These are phyloP conservation scores for Andrena haemorrhoa DNA, from an alignment of 2,888 invertebrate genomes.

Conservation along the genomic window DNA sequence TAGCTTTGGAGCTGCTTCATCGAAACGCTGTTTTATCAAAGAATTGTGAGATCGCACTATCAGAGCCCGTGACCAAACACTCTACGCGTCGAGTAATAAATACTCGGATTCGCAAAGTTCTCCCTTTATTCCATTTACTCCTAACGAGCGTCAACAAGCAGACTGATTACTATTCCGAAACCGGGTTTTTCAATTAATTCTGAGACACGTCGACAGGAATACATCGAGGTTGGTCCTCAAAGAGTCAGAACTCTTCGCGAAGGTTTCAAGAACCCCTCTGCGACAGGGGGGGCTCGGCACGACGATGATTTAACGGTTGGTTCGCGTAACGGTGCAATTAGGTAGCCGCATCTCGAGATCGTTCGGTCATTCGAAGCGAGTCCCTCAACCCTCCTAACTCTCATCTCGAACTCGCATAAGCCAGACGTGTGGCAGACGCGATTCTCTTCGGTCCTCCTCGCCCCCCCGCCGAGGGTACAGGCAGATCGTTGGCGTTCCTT, in stretches of 20 bases:
- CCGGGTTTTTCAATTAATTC: no score
- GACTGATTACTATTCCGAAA: no score
- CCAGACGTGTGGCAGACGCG: constrained; percentile 67
- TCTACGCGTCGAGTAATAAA: no score
- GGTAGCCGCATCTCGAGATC: constrained; percentile 46
- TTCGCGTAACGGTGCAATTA: constrained; percentile 63
- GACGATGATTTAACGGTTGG: constrained; percentile 62
- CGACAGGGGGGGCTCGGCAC: not conserved
- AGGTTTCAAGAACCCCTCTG: not conserved
- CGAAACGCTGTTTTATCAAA: no score
- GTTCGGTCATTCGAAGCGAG: constrained; percentile 37
- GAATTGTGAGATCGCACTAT: no score
- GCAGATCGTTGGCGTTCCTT: constrained; percentile 1
- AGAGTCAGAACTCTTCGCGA: not conserved
- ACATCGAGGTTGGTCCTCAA: not conserved
- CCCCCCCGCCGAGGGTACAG: constrained; percentile 17
- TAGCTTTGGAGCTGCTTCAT: not conserved
- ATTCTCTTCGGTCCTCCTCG: constrained; percentile 57
- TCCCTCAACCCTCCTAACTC: constrained; percentile 53
- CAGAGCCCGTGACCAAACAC: no score
- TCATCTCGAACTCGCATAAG: constrained; percentile 60
- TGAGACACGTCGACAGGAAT: not conserved
- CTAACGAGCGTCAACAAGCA: no score
- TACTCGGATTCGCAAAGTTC: no score
- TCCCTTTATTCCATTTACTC: no score